Conservation (phyloP, 2,888 invertebrate genomes). For the Parapristionchus giblindavisi region DNA sequence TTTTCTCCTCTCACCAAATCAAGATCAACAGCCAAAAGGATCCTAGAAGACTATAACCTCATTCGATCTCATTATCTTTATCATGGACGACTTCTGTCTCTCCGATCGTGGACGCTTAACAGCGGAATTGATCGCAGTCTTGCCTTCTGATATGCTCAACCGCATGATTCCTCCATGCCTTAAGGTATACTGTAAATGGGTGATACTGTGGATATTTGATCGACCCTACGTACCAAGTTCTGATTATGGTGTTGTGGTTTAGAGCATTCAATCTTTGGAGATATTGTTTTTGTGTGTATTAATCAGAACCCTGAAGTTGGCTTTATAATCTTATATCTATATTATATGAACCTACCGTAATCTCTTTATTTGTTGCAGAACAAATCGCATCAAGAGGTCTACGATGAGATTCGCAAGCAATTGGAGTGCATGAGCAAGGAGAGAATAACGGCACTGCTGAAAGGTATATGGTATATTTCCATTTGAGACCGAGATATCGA, state of each 20-base stretch:
- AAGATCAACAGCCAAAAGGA: no score
- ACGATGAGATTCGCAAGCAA: slow-evolving; percentile 23
- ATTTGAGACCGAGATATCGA: background rate
- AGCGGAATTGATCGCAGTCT: slow-evolving; percentile 26
- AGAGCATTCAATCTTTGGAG: no score
- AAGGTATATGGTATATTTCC: background rate
- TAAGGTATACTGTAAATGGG: no score
- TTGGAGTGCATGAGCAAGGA: slow-evolving; percentile 34
- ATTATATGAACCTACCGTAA: background rate
- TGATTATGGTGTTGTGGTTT: no score
- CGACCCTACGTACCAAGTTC: no score
- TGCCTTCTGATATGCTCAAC: slow-evolving; percentile 18
- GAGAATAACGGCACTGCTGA: slow-evolving; percentile 34
- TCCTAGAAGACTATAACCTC: no score
- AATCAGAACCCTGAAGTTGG: no score
- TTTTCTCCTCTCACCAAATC: no score
- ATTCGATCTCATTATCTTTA: no score
- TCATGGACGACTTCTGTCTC: slow-evolving; percentile 32
- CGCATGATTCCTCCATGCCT: slow-evolving; percentile 24
- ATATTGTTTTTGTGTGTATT: no score
- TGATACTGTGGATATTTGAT: no score
- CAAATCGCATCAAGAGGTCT: slow-evolving; percentile 35
- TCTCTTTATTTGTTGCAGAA: slow-evolving; percentile 22
- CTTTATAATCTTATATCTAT: no score
- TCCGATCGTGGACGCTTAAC: slow-evolving; percentile 20